Evolutionary conservation across 2,797 vertebrate species (phyloP).

Genomic region (Adrianichthys oophorus): DNA sequence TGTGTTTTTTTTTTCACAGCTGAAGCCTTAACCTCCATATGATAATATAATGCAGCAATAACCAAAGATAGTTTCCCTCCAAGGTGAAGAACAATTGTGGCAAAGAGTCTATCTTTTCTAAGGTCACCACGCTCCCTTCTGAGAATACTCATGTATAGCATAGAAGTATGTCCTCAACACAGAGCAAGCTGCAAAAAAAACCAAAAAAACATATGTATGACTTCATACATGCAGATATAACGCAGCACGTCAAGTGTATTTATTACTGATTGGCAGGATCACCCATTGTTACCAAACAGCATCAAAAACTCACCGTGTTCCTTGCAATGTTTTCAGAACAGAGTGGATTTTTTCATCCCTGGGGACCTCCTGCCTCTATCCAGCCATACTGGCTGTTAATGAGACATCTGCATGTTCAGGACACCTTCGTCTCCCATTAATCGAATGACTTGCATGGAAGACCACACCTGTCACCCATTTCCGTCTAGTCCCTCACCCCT

Average conservation of each 20-base stretch:
- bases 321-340: conserved; percentile 78
- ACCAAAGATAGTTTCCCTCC: too few relatives aligned
- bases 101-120: too few relatives aligned
- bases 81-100: too few relatives aligned
- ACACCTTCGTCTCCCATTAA: conserved; percentile 72
- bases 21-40: too few relatives aligned
- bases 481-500: conserved; percentile 1
- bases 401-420: conserved; percentile 74
- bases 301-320: conserved; percentile 70
- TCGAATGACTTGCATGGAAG: conserved; percentile 73
- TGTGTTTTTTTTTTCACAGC: too few relatives aligned
- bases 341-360: conserved; percentile 74
- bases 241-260: conserved; percentile 45
- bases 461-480: conserved; percentile 53
- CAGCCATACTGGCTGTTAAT: conserved; percentile 68
- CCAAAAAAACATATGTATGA: too few relatives aligned
- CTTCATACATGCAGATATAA: conserved; percentile 36
- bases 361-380: conserved; percentile 71
- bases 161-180: too few relatives aligned
- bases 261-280: conserved; percentile 51
- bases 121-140: too few relatives aligned
- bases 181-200: too few relatives aligned
- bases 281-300: conserved; percentile 40
- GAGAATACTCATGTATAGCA: too few relatives aligned
- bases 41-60: too few relatives aligned